Percentiles rank a stretch among this genome's conserved stretches.
phyloP scores from a whole-genome alignment of 2,797 vertebrate genomes.

The Cephalopachus bancanus region DNA sequence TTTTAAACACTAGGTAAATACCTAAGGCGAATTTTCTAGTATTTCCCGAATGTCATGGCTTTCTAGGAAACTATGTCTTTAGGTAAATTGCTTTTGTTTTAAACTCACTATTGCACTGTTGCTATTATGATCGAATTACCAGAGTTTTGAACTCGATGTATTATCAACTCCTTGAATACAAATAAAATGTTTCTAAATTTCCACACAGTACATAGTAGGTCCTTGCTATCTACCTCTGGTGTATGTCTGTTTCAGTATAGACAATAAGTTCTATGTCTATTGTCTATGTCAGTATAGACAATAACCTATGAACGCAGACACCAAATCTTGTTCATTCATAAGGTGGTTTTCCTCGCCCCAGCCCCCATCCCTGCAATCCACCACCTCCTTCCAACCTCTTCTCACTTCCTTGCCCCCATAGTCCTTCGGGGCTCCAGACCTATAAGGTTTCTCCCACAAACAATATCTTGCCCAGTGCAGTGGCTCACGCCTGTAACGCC shows the following conservation, averaged over 20 bases:
- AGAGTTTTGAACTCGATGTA: slow-evolving; percentile 4
- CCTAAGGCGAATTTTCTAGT: background rate
- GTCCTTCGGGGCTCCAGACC: background rate
- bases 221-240: background rate
- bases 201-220: background rate
- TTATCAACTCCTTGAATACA: background rate
- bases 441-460: background rate
- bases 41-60: background rate
- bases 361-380: background rate
- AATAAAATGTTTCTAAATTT: slow-evolving; percentile 29
- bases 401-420: background rate
- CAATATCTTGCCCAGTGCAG: background rate
- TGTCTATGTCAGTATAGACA: too few species aligned
- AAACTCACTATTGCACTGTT: slow-evolving; percentile 12
- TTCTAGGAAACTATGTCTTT: background rate
- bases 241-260: background rate
- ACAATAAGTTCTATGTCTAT: too few species aligned
- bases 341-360: background rate
- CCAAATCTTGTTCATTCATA: background rate
- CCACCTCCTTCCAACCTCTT: accelerated
- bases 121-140: background rate
- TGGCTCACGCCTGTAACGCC: too few species aligned
- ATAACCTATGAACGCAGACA: background rate
- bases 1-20: background rate
- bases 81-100: background rate